Percentiles rank a stretch among this genome's conserved stretches.
Conservation (phyloP, 2,113 vertebrate genomes). For the Pluvianellus socialis region DNA sequence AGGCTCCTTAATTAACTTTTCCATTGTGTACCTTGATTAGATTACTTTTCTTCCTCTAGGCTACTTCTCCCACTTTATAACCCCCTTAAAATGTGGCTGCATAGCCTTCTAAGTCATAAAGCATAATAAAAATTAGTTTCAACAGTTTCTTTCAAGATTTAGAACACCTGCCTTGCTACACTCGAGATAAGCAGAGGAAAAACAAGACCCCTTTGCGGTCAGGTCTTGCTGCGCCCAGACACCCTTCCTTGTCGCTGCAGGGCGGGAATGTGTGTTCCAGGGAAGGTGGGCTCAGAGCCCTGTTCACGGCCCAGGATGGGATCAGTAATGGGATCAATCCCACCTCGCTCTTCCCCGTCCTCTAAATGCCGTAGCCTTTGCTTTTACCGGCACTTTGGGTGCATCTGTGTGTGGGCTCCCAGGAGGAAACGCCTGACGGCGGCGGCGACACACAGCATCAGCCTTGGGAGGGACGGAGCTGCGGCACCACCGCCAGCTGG, state of each 20-base stretch:
- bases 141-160: not conserved
- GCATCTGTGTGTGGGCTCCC: not conserved
- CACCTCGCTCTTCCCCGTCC: not conserved
- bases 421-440: not conserved
- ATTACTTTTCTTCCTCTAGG: slow-evolving; percentile 23
- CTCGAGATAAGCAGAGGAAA: not conserved
- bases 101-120: not conserved
- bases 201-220: fast-evolving
- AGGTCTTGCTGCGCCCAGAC: not conserved
- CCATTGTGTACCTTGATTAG: slow-evolving; percentile 28
- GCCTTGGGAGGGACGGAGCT: not conserved
- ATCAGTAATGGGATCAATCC: not conserved
- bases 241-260: not conserved
- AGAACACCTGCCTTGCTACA: not conserved
- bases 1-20: slow-evolving; percentile 31
- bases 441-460: not conserved
- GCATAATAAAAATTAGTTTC: not conserved
- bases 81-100: not conserved
- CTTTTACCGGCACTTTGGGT: not conserved
- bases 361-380: not conserved
- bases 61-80: not conserved
- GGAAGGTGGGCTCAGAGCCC: not conserved
- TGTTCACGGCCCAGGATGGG: fast-evolving
- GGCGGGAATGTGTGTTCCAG: fast-evolving
- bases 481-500: not conserved